Base-by-base conservation (phyloP, 2,888 invertebrate genomes). In the Spilarctia lutea region DNA sequence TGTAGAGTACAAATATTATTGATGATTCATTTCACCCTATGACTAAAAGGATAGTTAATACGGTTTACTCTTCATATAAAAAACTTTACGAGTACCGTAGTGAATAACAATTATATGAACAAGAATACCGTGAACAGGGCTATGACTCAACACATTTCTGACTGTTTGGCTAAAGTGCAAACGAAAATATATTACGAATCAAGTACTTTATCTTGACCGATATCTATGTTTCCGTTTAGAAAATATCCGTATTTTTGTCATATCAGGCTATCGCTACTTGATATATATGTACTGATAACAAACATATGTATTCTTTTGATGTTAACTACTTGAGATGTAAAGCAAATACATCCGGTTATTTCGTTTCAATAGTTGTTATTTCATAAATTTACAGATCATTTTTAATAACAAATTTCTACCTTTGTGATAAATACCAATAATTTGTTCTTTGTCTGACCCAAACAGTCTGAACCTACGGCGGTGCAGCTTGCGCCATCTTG, bases 101-200 rank as follows among this genome's bases (percentile, higher is more conserved):
- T 45, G 74, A 71, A 70, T 70, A 74, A 78, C 65, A 83, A 83
- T 81, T 75, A 80, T 63, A 74, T 67, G 60, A 76, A 71, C 71
- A 75, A 72, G 56, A 83, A 79, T 81, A 75, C 72, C 70, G 72
- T 77, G 71, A 75, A 77, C 79, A 75, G 39, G 72, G 68, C 65
- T n/a, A 56, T 83, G 83, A 83, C 73, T 83, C 83, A 71, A 39
- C 52, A 56, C 27, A 65, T 69, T 68, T 65, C 79, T 65, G 72
- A 71, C 82, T 68, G 52, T 71, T 63, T 33, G 35, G 65, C 73
- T 42, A 42, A 45, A 18, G 39, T 52, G 52, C 48, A 39, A 45
- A 52, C 45, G 63, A 70, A 35, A 68, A 69, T 68, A 33, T 68
- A 60, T 68, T 68, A 30, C 66, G 65, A 66, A 60, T 27, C 42